phyloP scores from a whole-genome alignment of 37 sponge, comb jelly and placozoan species.

The Axinella damicornis region DNA sequence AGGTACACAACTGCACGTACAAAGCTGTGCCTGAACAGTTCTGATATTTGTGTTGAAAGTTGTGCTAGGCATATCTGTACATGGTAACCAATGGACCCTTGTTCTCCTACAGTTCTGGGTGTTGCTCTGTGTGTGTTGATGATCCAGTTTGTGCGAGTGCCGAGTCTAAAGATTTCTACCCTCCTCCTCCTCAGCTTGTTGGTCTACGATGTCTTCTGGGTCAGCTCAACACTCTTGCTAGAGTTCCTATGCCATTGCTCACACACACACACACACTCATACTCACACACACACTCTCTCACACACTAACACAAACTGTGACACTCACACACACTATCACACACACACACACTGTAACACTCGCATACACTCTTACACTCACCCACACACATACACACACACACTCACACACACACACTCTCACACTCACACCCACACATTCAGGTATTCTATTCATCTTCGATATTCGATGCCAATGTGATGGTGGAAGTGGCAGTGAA shows the following conservation, averaged over 20 bases:
- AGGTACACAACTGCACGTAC: too few relatives aligned
- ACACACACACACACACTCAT: too few relatives aligned
- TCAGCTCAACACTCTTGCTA: too few relatives aligned
- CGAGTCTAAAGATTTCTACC: slow-evolving; percentile 71
- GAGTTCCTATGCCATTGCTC: background rate
- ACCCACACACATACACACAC: too few relatives aligned
- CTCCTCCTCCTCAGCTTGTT: slow-evolving; percentile 62
- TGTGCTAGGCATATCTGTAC: too few relatives aligned
- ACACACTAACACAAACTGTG: too few relatives aligned
- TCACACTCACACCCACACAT: too few relatives aligned
- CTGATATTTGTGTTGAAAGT: too few relatives aligned
- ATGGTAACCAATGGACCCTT: too few relatives aligned
- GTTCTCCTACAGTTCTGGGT: slow-evolving; percentile 49
- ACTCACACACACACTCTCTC: background rate
- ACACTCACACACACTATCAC: too few relatives aligned
- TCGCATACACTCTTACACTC: too few relatives aligned
- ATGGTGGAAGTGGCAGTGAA: slow-evolving; percentile 85
- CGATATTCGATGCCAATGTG: slow-evolving; percentile 75
- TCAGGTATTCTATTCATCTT: slow-evolving; percentile 78
- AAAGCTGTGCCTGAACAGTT: too few relatives aligned
- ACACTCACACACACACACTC: background rate
- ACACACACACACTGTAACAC: background rate
- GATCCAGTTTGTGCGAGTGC: slow-evolving; percentile 69
- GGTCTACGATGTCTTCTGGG: slow-evolving; percentile 85
- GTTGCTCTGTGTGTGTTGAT: slow-evolving; percentile 64